These are phyloP conservation scores for Vipera latastei DNA, from an alignment of 2,797 vertebrate species.

Conservation along the genomic window DNA sequence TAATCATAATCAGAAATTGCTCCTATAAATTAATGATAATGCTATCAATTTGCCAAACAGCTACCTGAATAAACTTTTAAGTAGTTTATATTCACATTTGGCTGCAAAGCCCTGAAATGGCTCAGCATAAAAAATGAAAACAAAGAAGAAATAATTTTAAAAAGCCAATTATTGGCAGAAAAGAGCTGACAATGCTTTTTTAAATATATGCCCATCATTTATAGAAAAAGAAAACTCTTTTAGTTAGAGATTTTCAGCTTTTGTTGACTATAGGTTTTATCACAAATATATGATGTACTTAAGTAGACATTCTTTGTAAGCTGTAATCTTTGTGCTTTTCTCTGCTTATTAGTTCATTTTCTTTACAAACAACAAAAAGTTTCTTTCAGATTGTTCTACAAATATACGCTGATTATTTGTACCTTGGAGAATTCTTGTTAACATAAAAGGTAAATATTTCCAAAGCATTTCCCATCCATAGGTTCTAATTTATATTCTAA, in stretches of 20 bases:
- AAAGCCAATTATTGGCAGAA: not conserved
- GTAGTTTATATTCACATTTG: too few species aligned
- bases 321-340: not conserved
- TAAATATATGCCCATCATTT: not conserved
- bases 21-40: not conserved
- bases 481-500: slow-evolving; percentile 3
- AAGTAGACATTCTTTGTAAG: slow-evolving; percentile 9
- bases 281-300: not conserved
- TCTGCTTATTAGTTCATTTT: slow-evolving; percentile 19
- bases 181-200: not conserved
- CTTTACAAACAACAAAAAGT: slow-evolving; percentile 10
- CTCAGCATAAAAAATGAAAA: not conserved
- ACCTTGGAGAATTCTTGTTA: not conserved
- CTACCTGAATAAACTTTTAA: not conserved
- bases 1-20: not conserved
- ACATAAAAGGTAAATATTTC: not conserved
- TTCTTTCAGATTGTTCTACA: not conserved
- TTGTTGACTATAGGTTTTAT: slow-evolving; percentile 8
- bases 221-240: not conserved
- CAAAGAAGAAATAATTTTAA: not conserved
- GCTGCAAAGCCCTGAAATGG: not conserved
- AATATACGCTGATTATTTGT: not conserved
- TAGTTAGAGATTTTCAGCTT: not conserved
- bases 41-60: not conserved
- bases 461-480: not conserved